Percentiles rank a stretch among this genome's conserved stretches.
These are phyloP conservation scores for Athene noctua DNA, from an alignment of 2,113 vertebrate genomes.

Conservation along the genomic window DNA sequence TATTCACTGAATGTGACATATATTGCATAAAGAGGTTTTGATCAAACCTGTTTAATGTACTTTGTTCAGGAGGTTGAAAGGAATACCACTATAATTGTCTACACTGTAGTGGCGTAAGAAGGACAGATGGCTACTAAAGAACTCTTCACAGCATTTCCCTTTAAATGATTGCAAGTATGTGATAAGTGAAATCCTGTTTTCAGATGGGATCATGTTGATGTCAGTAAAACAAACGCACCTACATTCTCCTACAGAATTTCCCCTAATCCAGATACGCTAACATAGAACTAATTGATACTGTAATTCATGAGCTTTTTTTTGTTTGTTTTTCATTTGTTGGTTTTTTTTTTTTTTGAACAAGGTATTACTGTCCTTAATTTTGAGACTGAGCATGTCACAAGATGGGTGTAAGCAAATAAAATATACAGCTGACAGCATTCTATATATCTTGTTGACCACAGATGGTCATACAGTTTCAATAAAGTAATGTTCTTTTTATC, in stretches of 20 bases:
- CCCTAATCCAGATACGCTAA: neutral
- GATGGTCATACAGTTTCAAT: neutral
- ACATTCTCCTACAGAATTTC: neutral
- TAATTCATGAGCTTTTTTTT: neutral
- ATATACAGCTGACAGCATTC: neutral
- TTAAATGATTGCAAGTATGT: neutral
- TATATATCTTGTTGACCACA: neutral
- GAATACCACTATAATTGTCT: neutral
- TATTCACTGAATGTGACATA: constrained; percentile 34
- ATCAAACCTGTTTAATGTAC: constrained; percentile 47
- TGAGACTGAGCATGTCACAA: neutral
- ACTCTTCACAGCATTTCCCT: neutral
- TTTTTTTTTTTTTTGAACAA: neutral
- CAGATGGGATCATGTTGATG: fast-evolving
- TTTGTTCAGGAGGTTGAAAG: constrained; percentile 40
- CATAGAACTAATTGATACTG: neutral
- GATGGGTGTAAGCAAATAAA: neutral
- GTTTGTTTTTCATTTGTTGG: neutral
- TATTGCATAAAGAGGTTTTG: constrained; percentile 35
- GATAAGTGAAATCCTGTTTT: neutral
- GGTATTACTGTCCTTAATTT: neutral
- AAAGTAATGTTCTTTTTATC: neutral
- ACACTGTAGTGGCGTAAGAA: neutral
- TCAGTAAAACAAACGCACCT: neutral
- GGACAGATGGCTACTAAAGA: neutral